phyloP scores from a whole-genome alignment of 2,888 invertebrate species.

The Erynnis tages region DNA sequence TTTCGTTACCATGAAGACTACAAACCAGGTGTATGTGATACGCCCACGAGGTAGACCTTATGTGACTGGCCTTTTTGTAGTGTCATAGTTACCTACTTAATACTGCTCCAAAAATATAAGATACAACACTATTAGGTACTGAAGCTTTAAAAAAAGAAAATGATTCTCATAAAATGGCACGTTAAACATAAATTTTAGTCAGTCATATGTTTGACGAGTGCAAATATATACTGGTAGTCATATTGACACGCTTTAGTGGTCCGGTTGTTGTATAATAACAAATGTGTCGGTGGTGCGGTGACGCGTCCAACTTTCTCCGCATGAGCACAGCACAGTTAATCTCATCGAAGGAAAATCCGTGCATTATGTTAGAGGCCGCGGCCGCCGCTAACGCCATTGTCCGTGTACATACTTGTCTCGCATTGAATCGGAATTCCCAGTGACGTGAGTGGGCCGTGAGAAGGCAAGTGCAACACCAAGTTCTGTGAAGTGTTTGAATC shows the following conservation, averaged over 20 bases:
- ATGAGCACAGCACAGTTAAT: constrained; percentile 34
- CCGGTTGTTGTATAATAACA: constrained; percentile 67
- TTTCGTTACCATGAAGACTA: no score
- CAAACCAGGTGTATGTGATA: no score
- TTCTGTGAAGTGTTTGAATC: neutral
- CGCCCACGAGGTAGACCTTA: no score
- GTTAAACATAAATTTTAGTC: neutral
- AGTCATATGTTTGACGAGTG: neutral
- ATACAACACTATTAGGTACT: no score
- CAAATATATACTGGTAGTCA: constrained; percentile 27
- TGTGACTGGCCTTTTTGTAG: no score
- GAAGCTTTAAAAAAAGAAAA: no score
- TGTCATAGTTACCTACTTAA: no score
- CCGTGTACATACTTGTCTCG: constrained; percentile 8
- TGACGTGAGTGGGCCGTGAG: constrained; percentile 34
- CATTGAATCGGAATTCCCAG: constrained; percentile 52
- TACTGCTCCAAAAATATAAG: no score
- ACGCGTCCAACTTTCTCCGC: constrained; percentile 67
- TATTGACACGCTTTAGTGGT: constrained; percentile 56
- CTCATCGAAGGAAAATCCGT: constrained; percentile 55
- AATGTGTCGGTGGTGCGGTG: constrained; percentile 59
- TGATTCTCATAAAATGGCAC: no score
- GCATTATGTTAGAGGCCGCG: constrained; percentile 36
- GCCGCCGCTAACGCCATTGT: constrained; percentile 22
- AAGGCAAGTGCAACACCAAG: constrained; percentile 22